phyloP scores from a whole-genome alignment of 2,888 invertebrate genomes.

The Isotomurus palustris region DNA sequence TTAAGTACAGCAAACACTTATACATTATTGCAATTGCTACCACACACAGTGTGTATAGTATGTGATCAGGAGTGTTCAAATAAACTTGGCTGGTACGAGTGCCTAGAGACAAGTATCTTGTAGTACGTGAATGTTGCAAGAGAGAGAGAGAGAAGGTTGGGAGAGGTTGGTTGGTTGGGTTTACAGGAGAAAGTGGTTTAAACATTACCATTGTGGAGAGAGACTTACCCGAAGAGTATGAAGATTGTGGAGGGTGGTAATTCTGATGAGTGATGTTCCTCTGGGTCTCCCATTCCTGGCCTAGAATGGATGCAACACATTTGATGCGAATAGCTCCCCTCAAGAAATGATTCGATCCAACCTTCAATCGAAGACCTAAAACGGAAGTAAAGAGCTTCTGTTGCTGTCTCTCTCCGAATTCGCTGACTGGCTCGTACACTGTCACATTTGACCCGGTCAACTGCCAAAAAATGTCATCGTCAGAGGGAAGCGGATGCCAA shows the following conservation, averaged over 20 bases:
- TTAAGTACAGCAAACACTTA: too few species aligned
- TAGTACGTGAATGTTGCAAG: too few species aligned
- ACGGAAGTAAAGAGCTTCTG: slow-evolving; percentile 1
- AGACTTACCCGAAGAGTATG: neutral
- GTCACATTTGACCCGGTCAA: slow-evolving; percentile 10
- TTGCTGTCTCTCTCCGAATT: neutral
- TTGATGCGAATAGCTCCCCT: slow-evolving; percentile 7
- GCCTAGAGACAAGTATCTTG: too few species aligned
- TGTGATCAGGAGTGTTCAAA: too few species aligned
- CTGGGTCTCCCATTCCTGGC: neutral
- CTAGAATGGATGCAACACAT: slow-evolving; percentile 6
- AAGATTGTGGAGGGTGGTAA: slow-evolving; percentile 6
- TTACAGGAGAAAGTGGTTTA: too few species aligned
- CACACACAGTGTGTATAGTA: too few species aligned
- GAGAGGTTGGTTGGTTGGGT: too few species aligned
- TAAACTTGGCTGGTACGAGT: too few species aligned
- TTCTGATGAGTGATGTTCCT: slow-evolving; percentile 11
- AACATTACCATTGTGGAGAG: neutral
- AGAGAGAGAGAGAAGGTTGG: too few species aligned
- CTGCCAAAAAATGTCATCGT: slow-evolving; percentile 14
- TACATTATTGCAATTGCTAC: too few species aligned
- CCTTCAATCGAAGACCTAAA: slow-evolving; percentile 2
- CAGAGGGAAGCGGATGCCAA: slow-evolving; percentile 1
- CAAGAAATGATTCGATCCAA: neutral
- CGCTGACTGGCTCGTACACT: slow-evolving; percentile 7